Percentiles rank a stretch among this genome's conserved stretches.
Evolutionary conservation across 2,888 invertebrate genomes (phyloP).

Genomic region (Pyrochroa serraticornis): DNA sequence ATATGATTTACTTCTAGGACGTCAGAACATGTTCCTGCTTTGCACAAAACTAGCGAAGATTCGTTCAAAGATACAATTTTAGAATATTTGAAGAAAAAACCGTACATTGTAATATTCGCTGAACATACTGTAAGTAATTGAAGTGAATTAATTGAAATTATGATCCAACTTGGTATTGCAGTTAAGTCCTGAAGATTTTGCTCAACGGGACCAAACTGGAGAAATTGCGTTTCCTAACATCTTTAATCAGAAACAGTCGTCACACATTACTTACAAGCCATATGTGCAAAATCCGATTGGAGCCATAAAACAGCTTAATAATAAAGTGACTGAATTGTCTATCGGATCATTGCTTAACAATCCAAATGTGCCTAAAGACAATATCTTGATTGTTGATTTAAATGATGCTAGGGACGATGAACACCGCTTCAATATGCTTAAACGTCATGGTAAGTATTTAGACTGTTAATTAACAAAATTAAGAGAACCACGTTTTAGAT

Average conservation of each 20-base stretch:
- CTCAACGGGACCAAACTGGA: slow-evolving; percentile 52
- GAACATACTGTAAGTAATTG: slow-evolving; percentile 59
- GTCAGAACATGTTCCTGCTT: slow-evolving; percentile 50
- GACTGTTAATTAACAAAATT: slow-evolving; percentile 3
- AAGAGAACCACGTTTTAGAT: slow-evolving; percentile 49
- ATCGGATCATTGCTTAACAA: slow-evolving; percentile 44
- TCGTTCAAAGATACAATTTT: slow-evolving; percentile 51
- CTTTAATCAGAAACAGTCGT: slow-evolving; percentile 51
- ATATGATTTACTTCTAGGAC: slow-evolving; percentile 42
- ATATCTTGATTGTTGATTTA: slow-evolving; percentile 63
- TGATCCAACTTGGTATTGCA: slow-evolving; percentile 39
- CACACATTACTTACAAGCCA: slow-evolving; percentile 62
- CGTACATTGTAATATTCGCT: slow-evolving; percentile 59
- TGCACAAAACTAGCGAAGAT: slow-evolving; percentile 51
- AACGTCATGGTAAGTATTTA: slow-evolving; percentile 62
- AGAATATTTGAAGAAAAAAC: slow-evolving; percentile 47
- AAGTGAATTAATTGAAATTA: neutral
- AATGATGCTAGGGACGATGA: slow-evolving; percentile 65
- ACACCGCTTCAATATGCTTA: slow-evolving; percentile 62
- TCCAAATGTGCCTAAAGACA: slow-evolving; percentile 56
- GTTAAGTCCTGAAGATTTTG: slow-evolving; percentile 60
- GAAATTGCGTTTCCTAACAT: slow-evolving; percentile 57
- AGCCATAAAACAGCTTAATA: slow-evolving; percentile 61
- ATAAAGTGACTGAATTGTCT: slow-evolving; percentile 46
- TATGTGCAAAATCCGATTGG: slow-evolving; percentile 67